Evolutionary conservation across 2,797 vertebrate species (phyloP), one percentile per base, ranked within the genome.

Genomic region (Valencia hispanica): DNA sequence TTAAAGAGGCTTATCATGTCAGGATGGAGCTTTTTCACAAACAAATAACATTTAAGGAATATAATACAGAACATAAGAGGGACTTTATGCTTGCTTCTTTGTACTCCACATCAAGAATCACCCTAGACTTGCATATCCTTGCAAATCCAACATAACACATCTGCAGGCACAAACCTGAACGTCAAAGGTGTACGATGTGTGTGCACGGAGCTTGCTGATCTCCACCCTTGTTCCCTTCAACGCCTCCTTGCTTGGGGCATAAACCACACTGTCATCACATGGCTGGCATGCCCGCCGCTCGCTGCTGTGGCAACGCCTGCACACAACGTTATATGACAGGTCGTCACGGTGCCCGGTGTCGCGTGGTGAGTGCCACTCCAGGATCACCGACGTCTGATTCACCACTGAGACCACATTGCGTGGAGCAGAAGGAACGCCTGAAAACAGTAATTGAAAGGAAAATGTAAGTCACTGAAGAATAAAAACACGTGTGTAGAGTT

Each of bases 351-450:
- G 96, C 0, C 97, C 97, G 0, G 94, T 97, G 84, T 98, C 97
- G 2, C 97, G 96, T 0, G 97, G 97, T 0, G 97, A 92, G 82
- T 97, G 94, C 97, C 97, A 98, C 91, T 98, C 97, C 88, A 98
- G 93, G 80, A 95, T 94, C 90, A 98, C 96, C 5, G 96, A 97
- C 0, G 97, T 98, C 95, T 98, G 96, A 0, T 98, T 98, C 90
- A 98, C 97, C 0, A 97, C 96, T 36, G 97, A 98, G 91, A 98
- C 97, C 83, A 98, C 94, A 0, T 98, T 98, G n/a, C 97, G 96
- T 59, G 97, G 97, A 27, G 96, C 97, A 0, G 97, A 98, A 0
- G 97, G 97, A 57, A 98, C 97, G 0, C 97, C 97, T 98, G 86
- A 0, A 1, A 41, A 43, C 25, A 74, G 25, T 45, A 39, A 71